Evolutionary conservation across 2,888 invertebrate genomes (phyloP), one percentile per base, ranked within the genome.

Genomic region (Drosophila melanocephala): DNA sequence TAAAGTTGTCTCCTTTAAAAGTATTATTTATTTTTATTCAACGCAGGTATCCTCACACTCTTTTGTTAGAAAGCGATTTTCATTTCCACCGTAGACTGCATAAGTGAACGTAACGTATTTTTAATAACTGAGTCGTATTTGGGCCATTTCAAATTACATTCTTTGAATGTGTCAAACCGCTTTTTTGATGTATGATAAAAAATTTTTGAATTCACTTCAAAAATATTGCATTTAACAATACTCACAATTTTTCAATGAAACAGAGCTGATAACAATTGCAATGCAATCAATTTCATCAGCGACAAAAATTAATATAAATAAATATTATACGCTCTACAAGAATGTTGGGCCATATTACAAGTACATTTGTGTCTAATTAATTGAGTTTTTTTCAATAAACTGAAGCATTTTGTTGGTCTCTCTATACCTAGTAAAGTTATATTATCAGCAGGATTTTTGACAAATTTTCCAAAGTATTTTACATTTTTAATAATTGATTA

Each of bases 21-120:
- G 3, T 5, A 19, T 5, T 39, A 9, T 5, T 10, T 39, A 39
- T 39, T 39, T 6, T 47, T 22, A 47, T 14, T 47, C 22, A 30
- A 52, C 3, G 7, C 59, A 64, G 5, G 10, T 59, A 3, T 6
- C 28, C n/a, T 42, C n/a, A 39, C 66, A 72, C 3, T 35, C 57
- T 22, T 58, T n/a, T 0, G 47, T 26, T 19, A 3, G 26, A 55
- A 67, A 72, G 0, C 62, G 28, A 58, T 75, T 66, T 0, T 32
- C 28, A 64, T 83, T 87, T 12, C 19, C 85, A 26, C 71, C 68
- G 37, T 67, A 75, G 1, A 64, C 67, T 7, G 76, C 79, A 72
- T 79, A 84, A 1, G 28, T 14, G 42, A 81, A 87, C 1, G 19
- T 0, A 9, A 58, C 22, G 39, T 79, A 83, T 30, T 77, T 42